A percentile compares a stretch with the other conserved stretches of the same genome.
phyloP scores from a whole-genome alignment of 2,888 invertebrate species.

The Eupithecia inturbata region DNA sequence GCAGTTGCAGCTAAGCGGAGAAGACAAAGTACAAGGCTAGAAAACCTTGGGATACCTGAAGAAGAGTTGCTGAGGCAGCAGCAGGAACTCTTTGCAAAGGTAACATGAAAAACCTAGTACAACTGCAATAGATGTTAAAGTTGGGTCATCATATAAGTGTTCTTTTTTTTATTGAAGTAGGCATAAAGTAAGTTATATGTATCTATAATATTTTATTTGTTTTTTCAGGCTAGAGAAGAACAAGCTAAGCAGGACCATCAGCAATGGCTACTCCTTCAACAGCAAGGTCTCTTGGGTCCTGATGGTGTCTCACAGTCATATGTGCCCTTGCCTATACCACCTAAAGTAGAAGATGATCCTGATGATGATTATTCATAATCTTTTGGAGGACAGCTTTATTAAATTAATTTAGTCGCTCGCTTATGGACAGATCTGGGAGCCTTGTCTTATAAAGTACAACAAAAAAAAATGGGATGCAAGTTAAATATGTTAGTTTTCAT shows the following conservation, averaged over 20 bases:
- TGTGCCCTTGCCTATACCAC: conserved; percentile 68
- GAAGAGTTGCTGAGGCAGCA: conserved; percentile 98
- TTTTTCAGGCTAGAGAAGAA: conserved; percentile 90
- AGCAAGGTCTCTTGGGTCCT: conserved; percentile 70
- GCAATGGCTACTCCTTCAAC: conserved; percentile 94
- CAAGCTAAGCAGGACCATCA: conserved; percentile 97
- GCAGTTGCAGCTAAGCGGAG: conserved; percentile 98
- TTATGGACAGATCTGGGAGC: background rate
- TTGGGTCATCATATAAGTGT: background rate
- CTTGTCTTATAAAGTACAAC: background rate
- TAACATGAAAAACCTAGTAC: conserved; percentile 1
- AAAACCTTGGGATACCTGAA: conserved; percentile 99
- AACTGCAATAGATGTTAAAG: background rate
- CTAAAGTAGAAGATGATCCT: conserved; percentile 76
- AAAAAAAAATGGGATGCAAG: background rate
- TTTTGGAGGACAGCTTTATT: background rate
- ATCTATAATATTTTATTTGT: background rate
- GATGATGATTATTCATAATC: conserved; percentile 75
- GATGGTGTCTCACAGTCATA: conserved; percentile 72
- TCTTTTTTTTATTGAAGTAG: too few relatives aligned
- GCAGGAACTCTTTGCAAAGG: conserved; percentile 97
- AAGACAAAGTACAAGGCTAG: conserved; percentile 96
- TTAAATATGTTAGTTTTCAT: background rate
- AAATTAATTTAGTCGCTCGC: background rate
- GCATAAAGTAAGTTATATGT: too few relatives aligned